Evolutionary conservation across 30 jellyfish, hydroid and myxozoan species (phyloP).

Genomic region (Chrysaora quinquecirrha): DNA sequence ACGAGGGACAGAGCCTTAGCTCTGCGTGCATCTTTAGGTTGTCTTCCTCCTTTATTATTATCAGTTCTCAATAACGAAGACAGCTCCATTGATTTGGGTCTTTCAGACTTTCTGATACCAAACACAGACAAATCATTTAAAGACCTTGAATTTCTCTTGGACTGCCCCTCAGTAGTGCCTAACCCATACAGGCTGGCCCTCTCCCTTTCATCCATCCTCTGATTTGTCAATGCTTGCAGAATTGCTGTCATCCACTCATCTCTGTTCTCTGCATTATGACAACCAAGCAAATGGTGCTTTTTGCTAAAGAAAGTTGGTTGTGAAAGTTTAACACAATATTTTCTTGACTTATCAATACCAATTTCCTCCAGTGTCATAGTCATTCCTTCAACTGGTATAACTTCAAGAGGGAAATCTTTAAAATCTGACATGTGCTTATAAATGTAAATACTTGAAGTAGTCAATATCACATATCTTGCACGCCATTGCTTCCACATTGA

Average conservation of each 20-base stretch:
- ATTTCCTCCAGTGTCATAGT: conserved; percentile 52
- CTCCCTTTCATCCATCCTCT: conserved; percentile 51
- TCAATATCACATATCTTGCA: conserved; percentile 62
- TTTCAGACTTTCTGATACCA: conserved; percentile 42
- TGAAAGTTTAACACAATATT: conserved; percentile 38
- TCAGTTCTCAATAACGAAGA: conserved; percentile 19
- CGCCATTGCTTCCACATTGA: conserved; percentile 70
- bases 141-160: conserved; percentile 50
- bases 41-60: background rate
- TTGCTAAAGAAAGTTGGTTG: conserved; percentile 51
- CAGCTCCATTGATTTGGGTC: conserved; percentile 56
- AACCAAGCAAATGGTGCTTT: conserved; percentile 48
- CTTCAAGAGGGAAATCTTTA: conserved; percentile 59
- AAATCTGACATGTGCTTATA: conserved; percentile 67
- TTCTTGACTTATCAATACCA: conserved; percentile 52
- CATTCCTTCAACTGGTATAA: conserved; percentile 30
- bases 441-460: conserved; percentile 21
- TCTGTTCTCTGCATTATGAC: conserved; percentile 62
- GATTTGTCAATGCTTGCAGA: conserved; percentile 53
- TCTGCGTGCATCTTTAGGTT: conserved; percentile 18
- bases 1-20: conserved; percentile 65
- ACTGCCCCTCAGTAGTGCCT: conserved; percentile 43
- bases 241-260: conserved; percentile 78
- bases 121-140: conserved; percentile 45
- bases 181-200: conserved; percentile 38